Conservation (phyloP, 2,888 invertebrate species). For the Cryptus armator region DNA sequence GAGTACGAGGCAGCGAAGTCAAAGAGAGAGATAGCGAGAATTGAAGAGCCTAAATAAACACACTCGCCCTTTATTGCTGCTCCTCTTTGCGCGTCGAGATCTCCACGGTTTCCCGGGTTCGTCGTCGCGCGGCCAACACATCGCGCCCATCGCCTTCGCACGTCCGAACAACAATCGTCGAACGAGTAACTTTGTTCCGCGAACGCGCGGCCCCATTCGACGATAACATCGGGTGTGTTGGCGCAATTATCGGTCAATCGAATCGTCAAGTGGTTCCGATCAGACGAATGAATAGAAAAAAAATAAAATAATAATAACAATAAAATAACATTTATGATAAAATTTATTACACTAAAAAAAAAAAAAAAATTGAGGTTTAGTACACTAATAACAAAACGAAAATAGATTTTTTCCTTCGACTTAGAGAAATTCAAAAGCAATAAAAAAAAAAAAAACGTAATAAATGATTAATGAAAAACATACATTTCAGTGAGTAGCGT, state of each 20-base stretch:
- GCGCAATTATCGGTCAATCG: constrained; percentile 47
- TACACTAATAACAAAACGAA: no score
- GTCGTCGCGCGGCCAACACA: constrained; percentile 6
- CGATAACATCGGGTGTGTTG: constrained; percentile 25
- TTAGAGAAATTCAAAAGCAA: no score
- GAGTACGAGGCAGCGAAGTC: constrained; percentile 51
- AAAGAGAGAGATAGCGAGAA: constrained; percentile 74
- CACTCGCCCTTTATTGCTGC: constrained; percentile 83
- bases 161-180: constrained; percentile 67
- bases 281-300: no score
- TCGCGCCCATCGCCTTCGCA: constrained; percentile 48
- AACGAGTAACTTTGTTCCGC: constrained; percentile 60
- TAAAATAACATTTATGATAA: no score
- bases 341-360: no score
- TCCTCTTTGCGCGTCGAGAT: constrained; percentile 74
- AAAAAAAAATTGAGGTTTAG: no score
- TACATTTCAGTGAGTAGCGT: no score
- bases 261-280: no score
- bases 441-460: no score
- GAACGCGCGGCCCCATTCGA: constrained; percentile 16
- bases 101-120: constrained; percentile 59
- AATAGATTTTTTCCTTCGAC: no score
- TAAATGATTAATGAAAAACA: no score
- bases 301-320: no score
- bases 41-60: constrained; percentile 84